Evolutionary conservation across 2,113 vertebrate species (phyloP).

Genomic region (Hemichromis elongatus): DNA sequence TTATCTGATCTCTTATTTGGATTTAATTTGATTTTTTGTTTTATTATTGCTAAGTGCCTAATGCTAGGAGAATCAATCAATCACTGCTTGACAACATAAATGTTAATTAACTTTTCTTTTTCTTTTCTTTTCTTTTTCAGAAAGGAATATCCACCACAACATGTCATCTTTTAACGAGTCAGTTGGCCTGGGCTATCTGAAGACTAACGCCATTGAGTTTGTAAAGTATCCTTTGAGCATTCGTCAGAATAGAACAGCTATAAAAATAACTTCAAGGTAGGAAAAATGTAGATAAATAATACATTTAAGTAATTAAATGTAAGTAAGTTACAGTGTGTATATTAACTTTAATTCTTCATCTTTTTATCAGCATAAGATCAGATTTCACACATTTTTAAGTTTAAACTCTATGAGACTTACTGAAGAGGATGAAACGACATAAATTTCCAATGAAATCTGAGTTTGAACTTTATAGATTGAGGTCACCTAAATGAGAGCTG

Average conservation of each 20-base stretch:
- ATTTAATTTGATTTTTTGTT: neutral
- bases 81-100: neutral
- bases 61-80: neutral
- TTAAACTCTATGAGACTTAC: neutral
- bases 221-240: conserved; percentile 94
- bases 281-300: neutral
- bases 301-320: rapidly evolving
- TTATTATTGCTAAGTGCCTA: neutral
- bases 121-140: conserved; percentile 58
- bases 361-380: neutral
- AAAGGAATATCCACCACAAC: conserved; percentile 94
- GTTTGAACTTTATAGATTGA: neutral
- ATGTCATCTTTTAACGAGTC: conserved; percentile 99
- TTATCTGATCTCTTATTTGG: neutral
- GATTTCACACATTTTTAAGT: neutral
- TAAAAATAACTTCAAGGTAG: rapidly evolving
- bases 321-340: neutral
- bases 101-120: neutral
- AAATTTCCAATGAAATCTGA: neutral
- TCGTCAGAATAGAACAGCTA: neutral
- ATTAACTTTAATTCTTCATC: neutral
- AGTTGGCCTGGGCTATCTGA: conserved; percentile 95
- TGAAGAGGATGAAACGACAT: neutral
- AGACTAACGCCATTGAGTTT: conserved; percentile 97
- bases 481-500: conserved; percentile 17